These are phyloP conservation scores for Pluvialis apricaria DNA, from an alignment of 2,113 vertebrate species.

Conservation along the genomic window DNA sequence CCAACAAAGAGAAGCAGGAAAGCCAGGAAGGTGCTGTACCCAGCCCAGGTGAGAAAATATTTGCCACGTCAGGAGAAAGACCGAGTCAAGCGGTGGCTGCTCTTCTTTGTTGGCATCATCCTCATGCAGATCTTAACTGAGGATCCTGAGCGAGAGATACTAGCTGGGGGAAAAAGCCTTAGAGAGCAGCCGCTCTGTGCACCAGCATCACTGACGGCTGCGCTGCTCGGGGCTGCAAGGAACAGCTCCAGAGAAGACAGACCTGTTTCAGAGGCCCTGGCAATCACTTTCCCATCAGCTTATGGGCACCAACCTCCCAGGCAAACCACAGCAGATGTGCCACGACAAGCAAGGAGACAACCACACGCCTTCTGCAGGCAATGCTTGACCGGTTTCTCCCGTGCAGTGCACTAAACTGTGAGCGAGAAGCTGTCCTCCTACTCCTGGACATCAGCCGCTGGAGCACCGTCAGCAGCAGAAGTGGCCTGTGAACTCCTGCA, in stretches of 20 bases:
- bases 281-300: not conserved
- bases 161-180: not conserved
- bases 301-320: not conserved
- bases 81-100: slow-evolving; percentile 36
- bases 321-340: not conserved
- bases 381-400: not conserved
- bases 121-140: slow-evolving; percentile 9
- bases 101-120: slow-evolving; percentile 25
- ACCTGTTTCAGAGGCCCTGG: fast-evolving
- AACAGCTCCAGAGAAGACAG: not conserved
- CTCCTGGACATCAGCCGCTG: not conserved
- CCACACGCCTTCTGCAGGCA: fast-evolving
- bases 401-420: not conserved
- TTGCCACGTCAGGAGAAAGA: slow-evolving; percentile 52
- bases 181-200: not conserved
- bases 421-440: not conserved
- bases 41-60: slow-evolving; percentile 29
- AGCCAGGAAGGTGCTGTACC: slow-evolving; percentile 57
- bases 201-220: not conserved
- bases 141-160: not conserved
- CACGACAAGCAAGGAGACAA: not conserved
- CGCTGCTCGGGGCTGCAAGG: not conserved
- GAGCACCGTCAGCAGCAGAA: not conserved
- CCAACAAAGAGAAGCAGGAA: slow-evolving; percentile 21
- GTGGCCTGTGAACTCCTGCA: not conserved